A percentile compares a stretch with the other conserved stretches of the same genome.
Evolutionary conservation across 2,888 invertebrate species (phyloP).

Genomic region (Spatulosminthurus flaviceps): DNA sequence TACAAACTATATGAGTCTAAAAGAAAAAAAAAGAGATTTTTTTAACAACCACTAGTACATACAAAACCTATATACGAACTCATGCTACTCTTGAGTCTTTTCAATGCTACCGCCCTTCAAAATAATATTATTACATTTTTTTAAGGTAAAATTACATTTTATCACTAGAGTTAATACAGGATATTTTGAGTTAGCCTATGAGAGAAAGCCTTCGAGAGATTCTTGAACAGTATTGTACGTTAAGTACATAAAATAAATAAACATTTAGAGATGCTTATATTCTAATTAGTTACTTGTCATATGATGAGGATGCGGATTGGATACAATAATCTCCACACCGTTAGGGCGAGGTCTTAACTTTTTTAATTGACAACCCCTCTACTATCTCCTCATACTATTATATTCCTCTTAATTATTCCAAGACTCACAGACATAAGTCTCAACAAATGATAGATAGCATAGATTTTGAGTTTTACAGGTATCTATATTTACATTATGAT

Average conservation of each 20-base stretch:
- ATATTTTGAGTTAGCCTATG: background rate
- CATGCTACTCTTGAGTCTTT: background rate
- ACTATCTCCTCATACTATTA: no score
- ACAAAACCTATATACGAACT: background rate
- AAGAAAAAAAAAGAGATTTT: background rate
- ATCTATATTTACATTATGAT: background rate
- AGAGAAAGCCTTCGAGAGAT: background rate
- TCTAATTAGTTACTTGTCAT: constrained; percentile 1
- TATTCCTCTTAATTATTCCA: constrained; percentile 1
- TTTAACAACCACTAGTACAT: constrained; percentile 2
- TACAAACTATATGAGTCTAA: background rate
- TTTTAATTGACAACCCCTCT: constrained; percentile 3
- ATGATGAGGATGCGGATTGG: background rate
- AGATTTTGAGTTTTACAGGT: background rate
- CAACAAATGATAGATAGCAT: background rate
- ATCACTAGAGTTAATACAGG: background rate
- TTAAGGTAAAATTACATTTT: background rate
- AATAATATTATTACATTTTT: constrained; percentile 2
- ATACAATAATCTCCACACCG: background rate
- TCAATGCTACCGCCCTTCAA: constrained; percentile 13
- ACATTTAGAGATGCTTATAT: background rate
- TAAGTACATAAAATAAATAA: background rate
- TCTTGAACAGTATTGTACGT: background rate
- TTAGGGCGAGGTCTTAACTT: constrained; percentile 14
- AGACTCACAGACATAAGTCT: background rate